Percentiles rank a stretch among this genome's conserved stretches.
Evolutionary conservation across 2,113 vertebrate genomes (phyloP).

Genomic region (Thinocorus orbignyianus): DNA sequence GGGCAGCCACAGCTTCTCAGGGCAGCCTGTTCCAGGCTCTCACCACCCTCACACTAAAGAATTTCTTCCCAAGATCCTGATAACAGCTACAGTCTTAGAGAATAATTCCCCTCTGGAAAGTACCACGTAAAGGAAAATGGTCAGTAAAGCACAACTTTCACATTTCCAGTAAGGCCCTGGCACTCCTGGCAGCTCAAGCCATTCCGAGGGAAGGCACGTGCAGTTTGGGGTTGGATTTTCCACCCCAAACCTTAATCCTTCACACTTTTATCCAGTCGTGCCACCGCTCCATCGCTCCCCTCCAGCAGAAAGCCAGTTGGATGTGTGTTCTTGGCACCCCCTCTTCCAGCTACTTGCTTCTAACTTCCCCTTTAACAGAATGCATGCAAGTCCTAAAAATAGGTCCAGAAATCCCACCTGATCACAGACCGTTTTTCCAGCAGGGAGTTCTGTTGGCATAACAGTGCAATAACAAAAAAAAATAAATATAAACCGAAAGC

Average conservation of each 20-base stretch:
- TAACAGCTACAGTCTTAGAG: neutral
- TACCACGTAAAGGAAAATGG: too few relatives aligned
- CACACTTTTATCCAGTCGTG: neutral
- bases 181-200: neutral
- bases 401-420: neutral
- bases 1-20: too few relatives aligned
- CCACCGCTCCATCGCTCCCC: neutral
- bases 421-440: neutral
- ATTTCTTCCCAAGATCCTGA: too few relatives aligned
- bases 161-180: neutral
- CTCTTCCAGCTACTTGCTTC: neutral
- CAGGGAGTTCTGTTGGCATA: neutral
- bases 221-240: neutral
- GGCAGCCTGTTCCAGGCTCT: too few relatives aligned
- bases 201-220: accelerated
- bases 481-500: accelerated
- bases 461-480: neutral
- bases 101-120: too few relatives aligned
- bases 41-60: too few relatives aligned
- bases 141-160: neutral
- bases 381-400: neutral
- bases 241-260: neutral
- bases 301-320: neutral
- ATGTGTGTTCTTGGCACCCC: neutral
- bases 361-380: neutral